Evolutionary conservation across 2,113 vertebrate genomes (phyloP).

Genomic region (Columbina picui): DNA sequence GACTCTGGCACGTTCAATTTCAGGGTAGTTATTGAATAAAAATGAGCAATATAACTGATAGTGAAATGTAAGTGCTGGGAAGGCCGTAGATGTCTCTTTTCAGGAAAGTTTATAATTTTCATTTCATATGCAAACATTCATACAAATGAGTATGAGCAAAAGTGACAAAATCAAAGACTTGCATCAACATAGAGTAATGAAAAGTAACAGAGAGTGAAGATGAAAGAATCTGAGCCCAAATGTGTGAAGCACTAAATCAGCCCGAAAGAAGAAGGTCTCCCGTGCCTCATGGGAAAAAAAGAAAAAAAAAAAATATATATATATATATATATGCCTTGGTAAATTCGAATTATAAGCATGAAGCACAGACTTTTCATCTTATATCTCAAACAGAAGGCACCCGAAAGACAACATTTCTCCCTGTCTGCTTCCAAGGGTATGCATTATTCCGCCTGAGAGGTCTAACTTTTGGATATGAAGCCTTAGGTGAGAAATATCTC

Average conservation of each 20-base stretch:
- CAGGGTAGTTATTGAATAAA: constrained; percentile 18
- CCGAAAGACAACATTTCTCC: background rate
- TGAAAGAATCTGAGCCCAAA: background rate
- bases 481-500: background rate
- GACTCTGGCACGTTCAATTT: constrained; percentile 30
- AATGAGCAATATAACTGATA: constrained; percentile 10
- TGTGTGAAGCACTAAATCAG: background rate
- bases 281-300: background rate
- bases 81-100: background rate
- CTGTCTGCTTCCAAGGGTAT: background rate
- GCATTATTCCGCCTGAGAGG: background rate
- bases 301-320: background rate
- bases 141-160: background rate
- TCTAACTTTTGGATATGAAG: background rate
- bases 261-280: background rate
- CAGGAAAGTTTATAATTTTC: constrained; percentile 13
- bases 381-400: background rate
- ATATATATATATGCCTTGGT: accelerated
- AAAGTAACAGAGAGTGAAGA: background rate
- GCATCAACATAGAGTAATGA: background rate
- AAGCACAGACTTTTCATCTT: background rate
- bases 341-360: background rate
- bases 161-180: background rate
- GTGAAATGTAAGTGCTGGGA: constrained; percentile 18
- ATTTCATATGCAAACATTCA: background rate